Percentiles rank a stretch among this genome's conserved stretches.
Evolutionary conservation across 2,113 vertebrate species (phyloP).

Genomic region (Aptenodytes forsteri): DNA sequence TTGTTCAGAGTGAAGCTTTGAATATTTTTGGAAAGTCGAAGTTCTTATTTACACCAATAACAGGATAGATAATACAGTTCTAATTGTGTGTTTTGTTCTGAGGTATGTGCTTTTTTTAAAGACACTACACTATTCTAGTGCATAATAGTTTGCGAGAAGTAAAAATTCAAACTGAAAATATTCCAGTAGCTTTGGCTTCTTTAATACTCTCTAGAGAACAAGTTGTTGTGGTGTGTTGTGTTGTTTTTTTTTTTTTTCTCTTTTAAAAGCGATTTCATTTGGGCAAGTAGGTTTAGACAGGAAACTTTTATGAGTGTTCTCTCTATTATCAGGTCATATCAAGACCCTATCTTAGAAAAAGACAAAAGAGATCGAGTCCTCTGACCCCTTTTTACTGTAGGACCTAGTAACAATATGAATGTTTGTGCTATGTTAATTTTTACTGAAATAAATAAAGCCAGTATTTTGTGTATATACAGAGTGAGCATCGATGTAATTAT

Average conservation of each 20-base stretch:
- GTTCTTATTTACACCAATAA: background rate
- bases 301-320: background rate
- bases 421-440: background rate
- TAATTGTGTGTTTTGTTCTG: background rate
- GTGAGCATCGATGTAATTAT: background rate
- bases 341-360: background rate
- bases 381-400: background rate
- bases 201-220: background rate
- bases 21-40: background rate
- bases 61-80: background rate
- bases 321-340: background rate
- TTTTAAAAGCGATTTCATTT: background rate
- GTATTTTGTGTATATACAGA: background rate
- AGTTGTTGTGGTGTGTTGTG: background rate
- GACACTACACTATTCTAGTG: background rate
- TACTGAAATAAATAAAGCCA: background rate
- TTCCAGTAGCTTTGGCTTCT: background rate
- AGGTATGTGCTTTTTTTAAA: background rate
- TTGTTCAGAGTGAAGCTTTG: background rate
- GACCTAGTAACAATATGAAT: background rate
- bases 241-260: fast-evolving
- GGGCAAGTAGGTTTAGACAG: background rate
- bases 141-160: background rate
- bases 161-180: background rate
- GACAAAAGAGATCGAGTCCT: background rate